These are phyloP conservation scores for Patella caerulea DNA, from an alignment of 2,888 invertebrate genomes.

Conservation along the genomic window DNA sequence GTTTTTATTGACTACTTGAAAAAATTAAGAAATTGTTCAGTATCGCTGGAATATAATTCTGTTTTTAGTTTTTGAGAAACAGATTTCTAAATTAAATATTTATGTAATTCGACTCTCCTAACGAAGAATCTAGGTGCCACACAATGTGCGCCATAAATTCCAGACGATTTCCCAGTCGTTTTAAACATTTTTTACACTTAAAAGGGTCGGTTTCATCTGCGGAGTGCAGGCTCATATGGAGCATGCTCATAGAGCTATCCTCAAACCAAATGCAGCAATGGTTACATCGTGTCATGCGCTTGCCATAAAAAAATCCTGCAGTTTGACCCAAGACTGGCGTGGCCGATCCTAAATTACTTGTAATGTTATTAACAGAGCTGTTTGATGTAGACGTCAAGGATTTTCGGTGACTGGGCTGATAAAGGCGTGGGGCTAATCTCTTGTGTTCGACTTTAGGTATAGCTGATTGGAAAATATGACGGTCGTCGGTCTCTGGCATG, in stretches of 20 bases:
- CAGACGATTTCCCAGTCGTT: slow-evolving; percentile 57
- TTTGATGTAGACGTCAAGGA: background rate
- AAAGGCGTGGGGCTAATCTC: background rate
- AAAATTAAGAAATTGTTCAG: no score
- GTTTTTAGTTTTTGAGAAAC: no score
- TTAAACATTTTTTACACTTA: slow-evolving; percentile 58
- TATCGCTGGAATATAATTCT: no score
- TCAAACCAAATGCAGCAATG: slow-evolving; percentile 43
- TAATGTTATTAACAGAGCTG: background rate
- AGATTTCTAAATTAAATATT: background rate
- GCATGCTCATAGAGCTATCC: slow-evolving; percentile 38
- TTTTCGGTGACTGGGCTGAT: background rate
- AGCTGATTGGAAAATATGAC: background rate
- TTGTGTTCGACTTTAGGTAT: background rate
- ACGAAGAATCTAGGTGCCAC: slow-evolving; percentile 58
- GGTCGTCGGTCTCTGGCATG: background rate
- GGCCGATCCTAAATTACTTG: background rate
- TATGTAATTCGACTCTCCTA: slow-evolving; percentile 37
- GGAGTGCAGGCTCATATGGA: slow-evolving; percentile 56
- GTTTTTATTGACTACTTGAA: no score
- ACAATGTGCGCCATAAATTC: slow-evolving; percentile 61
- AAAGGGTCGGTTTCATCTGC: slow-evolving; percentile 57
- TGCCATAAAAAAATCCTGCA: slow-evolving; percentile 20
- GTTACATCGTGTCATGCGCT: slow-evolving; percentile 27
- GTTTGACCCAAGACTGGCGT: slow-evolving; percentile 14